Evolutionary conservation across 37 sponge, comb jelly and placozoan species (phyloP).

Genomic region (Beroe ovata): DNA sequence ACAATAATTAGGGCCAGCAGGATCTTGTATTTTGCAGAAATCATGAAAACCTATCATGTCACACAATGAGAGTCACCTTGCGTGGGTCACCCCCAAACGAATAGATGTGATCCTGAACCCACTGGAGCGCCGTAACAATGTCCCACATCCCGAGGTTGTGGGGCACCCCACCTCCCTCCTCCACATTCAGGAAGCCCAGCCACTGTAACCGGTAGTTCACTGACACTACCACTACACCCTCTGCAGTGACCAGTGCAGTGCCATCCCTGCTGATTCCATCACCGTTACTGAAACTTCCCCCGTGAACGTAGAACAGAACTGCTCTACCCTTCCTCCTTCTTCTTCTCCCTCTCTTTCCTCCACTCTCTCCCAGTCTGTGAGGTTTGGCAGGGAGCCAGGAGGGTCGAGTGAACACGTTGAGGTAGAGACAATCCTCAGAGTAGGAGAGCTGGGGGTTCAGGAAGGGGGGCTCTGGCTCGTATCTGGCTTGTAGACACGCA

Average conservation of each 20-base stretch:
- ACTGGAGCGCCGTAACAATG: conserved; percentile 18
- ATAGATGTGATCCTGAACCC: conserved; percentile 53
- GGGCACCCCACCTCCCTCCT: not conserved
- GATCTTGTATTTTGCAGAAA: not conserved
- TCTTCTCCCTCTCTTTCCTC: not conserved
- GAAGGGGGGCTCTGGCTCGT: conserved; percentile 11
- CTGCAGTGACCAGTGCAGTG: not conserved
- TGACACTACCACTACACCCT: conserved; percentile 49
- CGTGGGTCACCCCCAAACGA: conserved; percentile 28
- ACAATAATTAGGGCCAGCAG: too few relatives aligned
- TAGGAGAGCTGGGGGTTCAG: conserved; percentile 17
- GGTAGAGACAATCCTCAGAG: conserved; percentile 65
- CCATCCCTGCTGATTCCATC: conserved; percentile 66
- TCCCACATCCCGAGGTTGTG: conserved; percentile 64
- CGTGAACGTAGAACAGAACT: conserved; percentile 67
- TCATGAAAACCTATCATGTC: not conserved
- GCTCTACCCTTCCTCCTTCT: not conserved
- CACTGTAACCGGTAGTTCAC: conserved; percentile 48
- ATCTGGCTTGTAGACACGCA: conserved; percentile 15
- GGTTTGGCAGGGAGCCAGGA: not conserved
- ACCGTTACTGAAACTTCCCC: conserved; percentile 66
- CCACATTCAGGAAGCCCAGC: conserved; percentile 14
- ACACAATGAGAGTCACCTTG: conserved; percentile 9
- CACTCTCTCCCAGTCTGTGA: not conserved
- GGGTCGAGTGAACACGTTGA: conserved; percentile 47